Percentiles rank a stretch among this genome's conserved stretches.
Evolutionary conservation across 1,140 invertebrate genomes (phyloP).

Genomic region (Pseudomyrmex dendroicus): DNA sequence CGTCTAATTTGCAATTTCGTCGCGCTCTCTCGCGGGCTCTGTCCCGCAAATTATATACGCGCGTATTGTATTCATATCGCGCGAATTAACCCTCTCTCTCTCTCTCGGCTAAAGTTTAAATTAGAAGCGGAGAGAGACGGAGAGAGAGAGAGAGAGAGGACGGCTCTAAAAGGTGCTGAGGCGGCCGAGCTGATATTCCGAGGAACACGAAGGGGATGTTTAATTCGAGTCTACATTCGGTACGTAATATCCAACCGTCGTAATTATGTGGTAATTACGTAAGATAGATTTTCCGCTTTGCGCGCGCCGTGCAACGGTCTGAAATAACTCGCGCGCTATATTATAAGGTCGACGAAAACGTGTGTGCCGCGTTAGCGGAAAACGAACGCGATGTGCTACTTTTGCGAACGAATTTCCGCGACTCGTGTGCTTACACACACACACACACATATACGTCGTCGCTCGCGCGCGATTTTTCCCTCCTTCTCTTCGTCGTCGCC

Average conservation of each 20-base stretch:
- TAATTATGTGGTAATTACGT: conserved; percentile 56
- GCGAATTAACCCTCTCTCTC: conserved; percentile 40
- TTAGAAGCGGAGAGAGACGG: conserved; percentile 17
- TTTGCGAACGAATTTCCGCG: conserved; percentile 19
- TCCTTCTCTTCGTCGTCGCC: conserved; percentile 30
- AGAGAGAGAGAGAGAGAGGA: too few species aligned
- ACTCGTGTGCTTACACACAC: neutral
- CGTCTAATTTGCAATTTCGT: conserved; percentile 55
- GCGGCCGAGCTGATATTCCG: neutral
- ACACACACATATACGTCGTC: too few species aligned
- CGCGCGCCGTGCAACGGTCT: neutral
- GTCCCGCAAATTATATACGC: conserved; percentile 43
- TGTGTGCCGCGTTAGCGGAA: neutral
- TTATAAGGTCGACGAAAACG: neutral
- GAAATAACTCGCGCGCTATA: neutral
- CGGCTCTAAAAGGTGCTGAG: conserved; percentile 2
- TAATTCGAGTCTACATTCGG: conserved; percentile 54
- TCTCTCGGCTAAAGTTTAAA: conserved; percentile 37
- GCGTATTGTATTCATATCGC: neutral
- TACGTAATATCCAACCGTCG: conserved; percentile 40
- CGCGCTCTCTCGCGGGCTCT: conserved; percentile 10
- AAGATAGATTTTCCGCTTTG: conserved; percentile 49
- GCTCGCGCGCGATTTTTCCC: conserved; percentile 7
- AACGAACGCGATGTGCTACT: neutral
- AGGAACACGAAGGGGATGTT: neutral